These are phyloP conservation scores for Heloderma charlesbogerti DNA, from an alignment of 2,113 vertebrate species.

Conservation along the genomic window DNA sequence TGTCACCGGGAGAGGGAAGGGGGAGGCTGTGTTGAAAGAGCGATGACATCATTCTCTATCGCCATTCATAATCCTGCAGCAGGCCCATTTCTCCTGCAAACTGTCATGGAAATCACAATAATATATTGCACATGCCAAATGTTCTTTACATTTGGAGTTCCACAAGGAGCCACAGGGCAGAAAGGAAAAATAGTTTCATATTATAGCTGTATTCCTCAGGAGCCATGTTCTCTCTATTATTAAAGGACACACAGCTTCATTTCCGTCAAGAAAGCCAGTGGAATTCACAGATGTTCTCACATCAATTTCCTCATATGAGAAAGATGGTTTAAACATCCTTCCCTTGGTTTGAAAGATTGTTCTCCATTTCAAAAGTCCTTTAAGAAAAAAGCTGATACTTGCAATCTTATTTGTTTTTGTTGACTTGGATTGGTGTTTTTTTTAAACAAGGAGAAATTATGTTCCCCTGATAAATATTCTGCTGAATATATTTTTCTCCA, in stretches of 20 bases:
- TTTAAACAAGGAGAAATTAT: constrained; percentile 34
- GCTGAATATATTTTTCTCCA: constrained; percentile 55
- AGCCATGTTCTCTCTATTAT: neutral
- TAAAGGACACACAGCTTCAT: neutral
- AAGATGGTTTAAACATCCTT: constrained; percentile 12
- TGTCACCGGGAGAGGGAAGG: neutral
- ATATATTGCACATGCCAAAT: constrained; percentile 5
- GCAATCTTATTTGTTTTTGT: constrained; percentile 7
- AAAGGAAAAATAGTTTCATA: constrained; percentile 8
- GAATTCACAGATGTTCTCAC: constrained; percentile 36
- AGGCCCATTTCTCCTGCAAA: neutral
- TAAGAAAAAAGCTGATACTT: neutral
- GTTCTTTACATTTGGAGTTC: constrained; percentile 6
- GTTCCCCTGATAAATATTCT: constrained; percentile 37
- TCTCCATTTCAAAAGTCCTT: constrained; percentile 12
- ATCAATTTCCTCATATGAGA: constrained; percentile 25
- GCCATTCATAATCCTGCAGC: neutral
- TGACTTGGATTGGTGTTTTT: neutral
- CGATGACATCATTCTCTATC: constrained; percentile 2
- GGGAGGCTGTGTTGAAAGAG: neutral
- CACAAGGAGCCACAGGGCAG: constrained; percentile 30
- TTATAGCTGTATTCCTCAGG: neutral
- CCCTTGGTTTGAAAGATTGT: constrained; percentile 23
- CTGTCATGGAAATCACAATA: neutral
- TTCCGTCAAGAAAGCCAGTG: constrained; percentile 31